These are phyloP conservation scores for Coelopa pilipes DNA, from an alignment of 2,888 invertebrate species.

Conservation along the genomic window DNA sequence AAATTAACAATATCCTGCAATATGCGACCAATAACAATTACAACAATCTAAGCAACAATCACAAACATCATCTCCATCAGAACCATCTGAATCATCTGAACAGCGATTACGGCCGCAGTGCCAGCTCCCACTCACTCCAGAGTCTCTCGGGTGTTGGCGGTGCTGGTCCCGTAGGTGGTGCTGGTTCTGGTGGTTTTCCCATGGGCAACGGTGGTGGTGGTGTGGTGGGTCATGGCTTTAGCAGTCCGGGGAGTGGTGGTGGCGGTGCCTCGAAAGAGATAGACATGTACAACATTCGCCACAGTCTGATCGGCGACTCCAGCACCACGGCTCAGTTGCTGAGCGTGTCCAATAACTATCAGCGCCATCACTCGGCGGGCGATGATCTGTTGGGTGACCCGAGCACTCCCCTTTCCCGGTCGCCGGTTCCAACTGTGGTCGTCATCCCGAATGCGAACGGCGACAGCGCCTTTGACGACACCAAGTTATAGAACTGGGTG, in stretches of 20 bases:
- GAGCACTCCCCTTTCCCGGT: conserved; percentile 43
- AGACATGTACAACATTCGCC: conserved; percentile 49
- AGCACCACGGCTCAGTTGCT: conserved; percentile 49
- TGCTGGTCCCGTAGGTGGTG: conserved; percentile 28
- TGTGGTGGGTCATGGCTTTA: conserved; percentile 43
- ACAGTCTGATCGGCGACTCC: conserved; percentile 51
- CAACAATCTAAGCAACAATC: conserved; percentile 50
- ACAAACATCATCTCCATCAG: conserved; percentile 47
- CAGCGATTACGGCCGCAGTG: conserved; percentile 59
- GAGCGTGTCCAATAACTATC: conserved; percentile 36
- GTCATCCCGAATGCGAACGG: conserved; percentile 61
- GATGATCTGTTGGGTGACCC: conserved; percentile 53
- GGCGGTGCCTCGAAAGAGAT: conserved; percentile 41
- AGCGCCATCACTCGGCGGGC: conserved; percentile 48
- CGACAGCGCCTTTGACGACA: conserved; percentile 60
- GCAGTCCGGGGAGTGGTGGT: conserved; percentile 35
- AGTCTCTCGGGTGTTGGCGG: conserved; percentile 49
- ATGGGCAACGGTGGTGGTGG: conserved; percentile 40
- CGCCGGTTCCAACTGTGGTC: conserved; percentile 59
- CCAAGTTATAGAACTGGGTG: conserved; percentile 60
- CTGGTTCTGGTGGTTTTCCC: conserved; percentile 26
- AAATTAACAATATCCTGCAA: conserved; percentile 54
- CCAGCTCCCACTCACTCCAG: conserved; percentile 61
- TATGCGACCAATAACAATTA: conserved; percentile 52
- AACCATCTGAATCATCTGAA: conserved; percentile 45